A percentile compares a stretch with the other conserved stretches of the same genome.
phyloP scores from a whole-genome alignment of 1,140 invertebrate genomes.

The Melitaea cinxia region DNA sequence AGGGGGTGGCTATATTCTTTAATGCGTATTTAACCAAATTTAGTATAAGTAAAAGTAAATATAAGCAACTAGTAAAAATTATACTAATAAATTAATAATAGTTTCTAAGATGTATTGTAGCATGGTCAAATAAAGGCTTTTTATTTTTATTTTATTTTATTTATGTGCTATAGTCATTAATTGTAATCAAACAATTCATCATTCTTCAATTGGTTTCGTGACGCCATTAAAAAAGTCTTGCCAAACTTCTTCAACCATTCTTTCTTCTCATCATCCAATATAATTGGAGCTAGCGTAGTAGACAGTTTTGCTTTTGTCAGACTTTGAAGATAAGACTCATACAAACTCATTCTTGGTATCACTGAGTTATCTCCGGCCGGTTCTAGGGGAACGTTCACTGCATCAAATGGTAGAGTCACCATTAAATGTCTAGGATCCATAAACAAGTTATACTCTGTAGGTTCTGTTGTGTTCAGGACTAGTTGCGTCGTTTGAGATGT shows the following conservation, averaged over 20 bases:
- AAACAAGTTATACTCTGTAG: constrained; percentile 33
- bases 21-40: no score
- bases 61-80: no score
- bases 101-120: no score
- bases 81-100: no score
- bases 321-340: constrained; percentile 70
- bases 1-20: no score
- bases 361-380: constrained; percentile 70
- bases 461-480: constrained; percentile 39
- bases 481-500: constrained; percentile 25
- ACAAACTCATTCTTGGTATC: constrained; percentile 67
- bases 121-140: no score
- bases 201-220: constrained; percentile 37
- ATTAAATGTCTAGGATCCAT: constrained; percentile 59
- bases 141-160: no score
- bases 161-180: no score
- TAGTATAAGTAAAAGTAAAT: no score
- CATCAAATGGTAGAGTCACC: constrained; percentile 65
- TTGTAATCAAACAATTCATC: constrained; percentile 40
- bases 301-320: constrained; percentile 54
- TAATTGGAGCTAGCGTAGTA: constrained; percentile 46
- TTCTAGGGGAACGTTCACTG: constrained; percentile 67
- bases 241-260: constrained; percentile 54
- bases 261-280: constrained; percentile 41
- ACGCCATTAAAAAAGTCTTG: constrained; percentile 45